These are phyloP conservation scores for Dioctria rufipes DNA, from an alignment of 2,888 invertebrate genomes.

Conservation along the genomic window DNA sequence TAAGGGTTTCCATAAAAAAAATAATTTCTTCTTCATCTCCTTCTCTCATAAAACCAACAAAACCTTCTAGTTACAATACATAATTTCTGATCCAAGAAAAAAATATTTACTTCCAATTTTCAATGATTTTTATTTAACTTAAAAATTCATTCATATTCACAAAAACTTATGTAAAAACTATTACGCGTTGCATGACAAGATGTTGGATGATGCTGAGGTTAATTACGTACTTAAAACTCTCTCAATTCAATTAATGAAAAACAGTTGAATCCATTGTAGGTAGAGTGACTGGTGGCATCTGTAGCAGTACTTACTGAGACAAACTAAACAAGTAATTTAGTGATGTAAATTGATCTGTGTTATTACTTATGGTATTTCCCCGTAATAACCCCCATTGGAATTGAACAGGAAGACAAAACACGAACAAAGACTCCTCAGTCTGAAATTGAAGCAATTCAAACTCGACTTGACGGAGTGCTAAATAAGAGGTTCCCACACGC, in stretches of 20 bases:
- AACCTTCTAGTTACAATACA: too few species aligned
- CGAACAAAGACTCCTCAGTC: conserved; percentile 48
- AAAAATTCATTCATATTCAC: too few species aligned
- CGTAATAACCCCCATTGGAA: conserved; percentile 43
- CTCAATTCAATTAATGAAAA: conserved; percentile 40
- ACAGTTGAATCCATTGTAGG: conserved; percentile 17
- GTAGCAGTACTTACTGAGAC: neutral
- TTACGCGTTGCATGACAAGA: neutral
- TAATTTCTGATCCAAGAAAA: too few species aligned
- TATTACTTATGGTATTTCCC: conserved; percentile 32
- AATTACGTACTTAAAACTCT: conserved; percentile 30
- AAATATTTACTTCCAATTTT: too few species aligned
- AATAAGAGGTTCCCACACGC: conserved; percentile 51
- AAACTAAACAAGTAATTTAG: conserved; percentile 44
- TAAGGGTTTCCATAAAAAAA: too few species aligned
- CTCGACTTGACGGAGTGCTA: conserved; percentile 20
- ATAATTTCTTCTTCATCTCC: too few species aligned
- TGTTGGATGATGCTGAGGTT: conserved; percentile 7
- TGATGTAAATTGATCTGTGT: conserved; percentile 44
- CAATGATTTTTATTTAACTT: too few species aligned
- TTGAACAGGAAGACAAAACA: conserved; percentile 38
- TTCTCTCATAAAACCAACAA: too few species aligned
- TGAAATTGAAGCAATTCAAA: conserved; percentile 39
- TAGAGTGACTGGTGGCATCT: too few species aligned
- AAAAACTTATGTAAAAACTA: neutral